These are phyloP conservation scores for Coracopsis vasa DNA, from an alignment of 2,113 vertebrate species.

Conservation along the genomic window DNA sequence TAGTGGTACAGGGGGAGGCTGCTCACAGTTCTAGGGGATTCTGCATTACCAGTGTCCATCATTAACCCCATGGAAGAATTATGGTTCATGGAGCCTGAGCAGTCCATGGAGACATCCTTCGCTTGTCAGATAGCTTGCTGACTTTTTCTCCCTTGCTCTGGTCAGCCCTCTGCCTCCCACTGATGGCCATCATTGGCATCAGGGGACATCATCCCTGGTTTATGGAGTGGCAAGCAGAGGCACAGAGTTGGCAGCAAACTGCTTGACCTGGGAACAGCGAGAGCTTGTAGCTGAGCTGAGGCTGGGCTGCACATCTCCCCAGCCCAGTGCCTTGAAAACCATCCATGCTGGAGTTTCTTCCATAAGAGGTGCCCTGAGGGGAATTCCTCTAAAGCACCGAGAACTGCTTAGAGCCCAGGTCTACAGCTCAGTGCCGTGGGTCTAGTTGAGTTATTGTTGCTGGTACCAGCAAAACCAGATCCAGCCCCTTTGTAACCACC, in stretches of 20 bases:
- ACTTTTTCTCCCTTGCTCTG: neutral
- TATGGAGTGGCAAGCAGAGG: accelerated
- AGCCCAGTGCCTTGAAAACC: neutral
- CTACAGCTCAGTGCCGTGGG: neutral
- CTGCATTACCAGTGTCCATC: neutral
- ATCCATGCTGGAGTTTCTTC: neutral
- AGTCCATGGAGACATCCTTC: neutral
- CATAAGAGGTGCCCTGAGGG: neutral
- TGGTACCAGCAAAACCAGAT: neutral
- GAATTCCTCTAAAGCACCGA: neutral
- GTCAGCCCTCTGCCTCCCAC: neutral
- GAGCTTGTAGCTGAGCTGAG: neutral
- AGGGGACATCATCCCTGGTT: neutral
- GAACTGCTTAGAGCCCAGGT: neutral
- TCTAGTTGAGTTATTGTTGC: neutral
- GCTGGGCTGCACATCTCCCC: neutral
- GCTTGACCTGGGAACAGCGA: neutral
- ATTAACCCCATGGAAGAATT: neutral
- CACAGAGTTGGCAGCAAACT: neutral
- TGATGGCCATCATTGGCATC: neutral
- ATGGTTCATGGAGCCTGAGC: neutral
- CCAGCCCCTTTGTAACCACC: neutral
- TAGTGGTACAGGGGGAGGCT: neutral
- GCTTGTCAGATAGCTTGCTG: accelerated
- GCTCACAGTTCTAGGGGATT: neutral